Base-by-base conservation (phyloP, 2,888 invertebrate genomes). In the Acronicta leporina region DNA sequence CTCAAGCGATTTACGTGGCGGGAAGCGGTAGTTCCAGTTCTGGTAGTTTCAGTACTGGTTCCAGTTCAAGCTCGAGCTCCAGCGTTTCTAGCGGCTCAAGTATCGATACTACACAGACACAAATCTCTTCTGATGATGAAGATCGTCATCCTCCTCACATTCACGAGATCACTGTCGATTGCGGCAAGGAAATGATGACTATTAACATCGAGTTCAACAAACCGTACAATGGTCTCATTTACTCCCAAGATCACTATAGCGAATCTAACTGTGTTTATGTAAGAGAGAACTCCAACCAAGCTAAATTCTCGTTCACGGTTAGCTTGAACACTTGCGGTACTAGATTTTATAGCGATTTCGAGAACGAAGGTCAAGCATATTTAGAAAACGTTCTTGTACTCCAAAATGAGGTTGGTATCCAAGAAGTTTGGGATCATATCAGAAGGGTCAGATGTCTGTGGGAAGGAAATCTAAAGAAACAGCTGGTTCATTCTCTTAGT, bases 121-220 rank as follows among this genome's bases (percentile, higher is more conserved):
- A 81, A 48, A 45, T 56, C 5, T 65, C 80, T 42, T 79, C 80
- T 42, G 95, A 94, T n/a, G 96, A 96, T 41, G 96, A 96, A 30
- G 92, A 95, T 50, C 96, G 95, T 56, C 97, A 97, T 81, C 97
- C 97, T 43, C 96, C 97, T 3, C 97, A 97, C 74, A 96, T 97
- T 73, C 96, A 97, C 81, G 95, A 95, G 0, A 96, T 97, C 57
- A 96, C 97, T 42, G 97, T 97, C 0, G 95, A 96, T 78, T 97
- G 97, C 79, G 96, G 96, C 60, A 97, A 97, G 84, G 97, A 97
- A 69, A 96, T 96, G 96, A 97, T 97, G 97, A 97, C 96, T 1
- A 97, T 97, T 63, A 96, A 96, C 73, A 95, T 97, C 10, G 97
- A 97, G 86, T 97, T 97, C 87, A 97, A 97, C 85, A 95, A 96